phyloP scores from a whole-genome alignment of 2,888 invertebrate species.

The Aspidapion aeneum region DNA sequence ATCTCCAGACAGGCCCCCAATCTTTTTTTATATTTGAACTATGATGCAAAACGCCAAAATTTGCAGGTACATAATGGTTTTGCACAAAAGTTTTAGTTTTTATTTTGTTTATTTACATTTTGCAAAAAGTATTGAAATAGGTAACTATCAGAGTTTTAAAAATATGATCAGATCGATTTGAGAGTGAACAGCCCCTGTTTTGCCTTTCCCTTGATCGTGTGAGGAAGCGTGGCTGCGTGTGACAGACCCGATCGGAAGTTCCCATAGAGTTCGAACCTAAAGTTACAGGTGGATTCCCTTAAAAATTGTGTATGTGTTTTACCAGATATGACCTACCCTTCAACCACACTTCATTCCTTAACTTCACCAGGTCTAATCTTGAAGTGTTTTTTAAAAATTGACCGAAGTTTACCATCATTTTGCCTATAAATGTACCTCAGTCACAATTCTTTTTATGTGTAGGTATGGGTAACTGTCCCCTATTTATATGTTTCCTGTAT shows the following conservation, averaged over 20 bases:
- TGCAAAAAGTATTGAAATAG: too few species aligned
- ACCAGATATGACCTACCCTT: neutral
- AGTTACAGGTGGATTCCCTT: neutral
- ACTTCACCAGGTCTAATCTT: neutral
- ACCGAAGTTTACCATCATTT: neutral
- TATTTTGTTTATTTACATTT: too few species aligned
- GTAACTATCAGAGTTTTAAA: too few species aligned
- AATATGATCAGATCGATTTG: too few species aligned
- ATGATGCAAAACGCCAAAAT: too few species aligned
- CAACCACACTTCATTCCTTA: neutral
- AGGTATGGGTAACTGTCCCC: neutral
- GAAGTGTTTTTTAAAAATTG: neutral
- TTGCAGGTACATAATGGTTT: too few species aligned
- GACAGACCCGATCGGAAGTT: slow-evolving; percentile 34
- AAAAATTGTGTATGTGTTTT: neutral
- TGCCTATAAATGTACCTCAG: neutral
- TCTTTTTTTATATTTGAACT: too few species aligned
- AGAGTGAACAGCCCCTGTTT: too few species aligned
- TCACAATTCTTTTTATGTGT: neutral
- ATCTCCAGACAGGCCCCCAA: too few species aligned
- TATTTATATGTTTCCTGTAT: neutral
- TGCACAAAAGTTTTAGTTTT: too few species aligned
- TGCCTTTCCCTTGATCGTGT: slow-evolving; percentile 23
- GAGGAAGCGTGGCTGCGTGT: slow-evolving; percentile 33
- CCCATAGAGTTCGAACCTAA: neutral